Evolutionary conservation across 1,140 invertebrate genomes (phyloP).

Genomic region (Drosophila sproati): DNA sequence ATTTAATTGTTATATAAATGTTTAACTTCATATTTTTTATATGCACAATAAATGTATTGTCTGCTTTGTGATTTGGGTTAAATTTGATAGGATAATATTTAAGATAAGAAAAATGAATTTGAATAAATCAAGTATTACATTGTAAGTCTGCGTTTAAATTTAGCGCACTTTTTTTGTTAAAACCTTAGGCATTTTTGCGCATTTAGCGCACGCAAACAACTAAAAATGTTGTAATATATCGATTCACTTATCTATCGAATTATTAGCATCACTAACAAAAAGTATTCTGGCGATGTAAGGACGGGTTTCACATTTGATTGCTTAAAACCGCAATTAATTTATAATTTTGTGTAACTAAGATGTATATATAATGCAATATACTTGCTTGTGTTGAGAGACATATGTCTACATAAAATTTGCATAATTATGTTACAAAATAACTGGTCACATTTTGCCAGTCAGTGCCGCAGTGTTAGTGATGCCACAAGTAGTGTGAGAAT

Average conservation of each 20-base stretch:
- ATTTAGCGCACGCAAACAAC: neutral
- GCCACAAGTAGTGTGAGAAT: conserved; percentile 29
- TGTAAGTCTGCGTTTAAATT: neutral
- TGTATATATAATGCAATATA: conserved; percentile 1
- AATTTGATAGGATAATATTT: neutral
- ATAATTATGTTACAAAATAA: conserved; percentile 12
- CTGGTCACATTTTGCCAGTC: conserved; percentile 52
- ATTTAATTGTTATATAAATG: neutral
- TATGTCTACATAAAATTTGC: neutral
- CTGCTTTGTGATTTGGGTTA: too few species aligned
- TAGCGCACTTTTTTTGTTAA: neutral
- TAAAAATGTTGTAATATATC: neutral
- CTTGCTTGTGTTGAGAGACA: neutral
- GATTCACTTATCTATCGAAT: conserved; percentile 12
- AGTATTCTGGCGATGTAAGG: conserved; percentile 45
- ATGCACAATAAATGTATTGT: neutral
- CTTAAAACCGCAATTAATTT: conserved; percentile 7
- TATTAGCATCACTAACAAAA: conserved; percentile 19
- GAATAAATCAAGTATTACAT: neutral
- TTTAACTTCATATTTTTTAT: conserved; percentile 2
- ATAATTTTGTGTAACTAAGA: neutral
- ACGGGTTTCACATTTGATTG: conserved; percentile 25
- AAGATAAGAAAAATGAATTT: conserved; percentile 5
- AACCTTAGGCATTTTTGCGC: neutral
- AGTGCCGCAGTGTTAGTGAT: conserved; percentile 55